Conservation (phyloP, 2,797 vertebrate genomes). For the Rhadinocentrus ornatus region DNA sequence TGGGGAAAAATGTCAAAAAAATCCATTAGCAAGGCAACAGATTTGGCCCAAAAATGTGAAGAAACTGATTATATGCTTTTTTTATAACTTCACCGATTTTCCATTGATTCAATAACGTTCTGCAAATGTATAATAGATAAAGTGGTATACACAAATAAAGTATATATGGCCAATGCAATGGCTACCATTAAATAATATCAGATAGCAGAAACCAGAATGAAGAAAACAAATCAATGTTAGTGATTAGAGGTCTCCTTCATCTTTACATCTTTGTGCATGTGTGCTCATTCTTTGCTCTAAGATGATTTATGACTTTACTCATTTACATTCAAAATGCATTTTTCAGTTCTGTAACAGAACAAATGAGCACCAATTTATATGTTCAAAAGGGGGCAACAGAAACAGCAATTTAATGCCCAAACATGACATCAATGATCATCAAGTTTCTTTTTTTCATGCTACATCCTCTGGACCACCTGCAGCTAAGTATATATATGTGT, state of each 20-base stretch:
- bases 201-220: neutral
- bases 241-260: neutral
- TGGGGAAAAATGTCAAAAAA: conserved; percentile 24
- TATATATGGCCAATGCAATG: neutral
- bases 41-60: neutral
- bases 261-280: neutral
- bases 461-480: conserved; percentile 69
- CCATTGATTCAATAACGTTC: neutral
- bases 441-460: conserved; percentile 27
- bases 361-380: conserved; percentile 50
- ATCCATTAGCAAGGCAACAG: neutral
- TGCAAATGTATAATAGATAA: neutral
- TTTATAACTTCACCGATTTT: neutral
- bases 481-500: conserved; percentile 28
- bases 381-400: conserved; percentile 39
- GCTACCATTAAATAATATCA: neutral
- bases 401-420: conserved; percentile 47
- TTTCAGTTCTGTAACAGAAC: conserved; percentile 30
- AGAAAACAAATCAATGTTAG: neutral
- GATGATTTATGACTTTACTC: conserved; percentile 26
- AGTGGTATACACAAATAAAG: neutral
- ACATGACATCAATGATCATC: conserved; percentile 43
- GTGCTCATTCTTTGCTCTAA: conserved; percentile 5
- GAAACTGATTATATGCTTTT: neutral
- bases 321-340: conserved; percentile 41